phyloP scores from a whole-genome alignment of 2,113 vertebrate species.

The Cathartes aura region DNA sequence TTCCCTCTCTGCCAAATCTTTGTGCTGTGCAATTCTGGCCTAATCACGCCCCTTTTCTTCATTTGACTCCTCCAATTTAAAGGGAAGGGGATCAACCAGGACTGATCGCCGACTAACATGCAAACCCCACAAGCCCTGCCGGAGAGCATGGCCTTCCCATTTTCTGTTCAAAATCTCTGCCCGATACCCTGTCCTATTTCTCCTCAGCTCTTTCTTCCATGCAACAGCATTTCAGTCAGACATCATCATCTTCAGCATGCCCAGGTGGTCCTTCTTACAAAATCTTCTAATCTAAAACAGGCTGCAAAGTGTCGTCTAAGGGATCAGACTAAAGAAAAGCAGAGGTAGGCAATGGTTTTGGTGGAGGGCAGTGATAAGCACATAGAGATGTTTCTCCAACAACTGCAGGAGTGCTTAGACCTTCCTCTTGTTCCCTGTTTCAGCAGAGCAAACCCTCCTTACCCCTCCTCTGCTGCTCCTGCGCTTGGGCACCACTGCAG shows the following conservation, averaged over 20 bases:
- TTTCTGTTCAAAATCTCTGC: not conserved
- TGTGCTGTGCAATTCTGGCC: not conserved
- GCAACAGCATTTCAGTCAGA: not conserved
- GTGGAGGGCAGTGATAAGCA: not conserved
- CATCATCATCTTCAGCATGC: not conserved
- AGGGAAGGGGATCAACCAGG: fast-evolving
- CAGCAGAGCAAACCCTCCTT: not conserved
- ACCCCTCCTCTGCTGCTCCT: not conserved
- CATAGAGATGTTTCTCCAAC: not conserved
- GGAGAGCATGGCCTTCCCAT: not conserved
- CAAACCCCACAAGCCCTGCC: not conserved
- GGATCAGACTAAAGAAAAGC: not conserved
- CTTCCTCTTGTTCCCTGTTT: not conserved
- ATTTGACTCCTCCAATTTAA: not conserved
- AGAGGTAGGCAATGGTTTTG: not conserved
- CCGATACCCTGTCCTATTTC: not conserved
- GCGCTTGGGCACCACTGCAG: not conserved
- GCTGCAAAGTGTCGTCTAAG: not conserved
- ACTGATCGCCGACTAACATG: fast-evolving
- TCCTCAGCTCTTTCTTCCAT: not conserved
- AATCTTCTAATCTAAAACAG: not conserved
- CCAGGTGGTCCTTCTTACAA: not conserved
- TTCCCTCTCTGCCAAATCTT: not conserved
- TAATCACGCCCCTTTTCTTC: not conserved
- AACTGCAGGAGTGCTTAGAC: not conserved